These are phyloP conservation scores for Diadromus collaris DNA, from an alignment of 2,888 invertebrate species.

Conservation along the genomic window DNA sequence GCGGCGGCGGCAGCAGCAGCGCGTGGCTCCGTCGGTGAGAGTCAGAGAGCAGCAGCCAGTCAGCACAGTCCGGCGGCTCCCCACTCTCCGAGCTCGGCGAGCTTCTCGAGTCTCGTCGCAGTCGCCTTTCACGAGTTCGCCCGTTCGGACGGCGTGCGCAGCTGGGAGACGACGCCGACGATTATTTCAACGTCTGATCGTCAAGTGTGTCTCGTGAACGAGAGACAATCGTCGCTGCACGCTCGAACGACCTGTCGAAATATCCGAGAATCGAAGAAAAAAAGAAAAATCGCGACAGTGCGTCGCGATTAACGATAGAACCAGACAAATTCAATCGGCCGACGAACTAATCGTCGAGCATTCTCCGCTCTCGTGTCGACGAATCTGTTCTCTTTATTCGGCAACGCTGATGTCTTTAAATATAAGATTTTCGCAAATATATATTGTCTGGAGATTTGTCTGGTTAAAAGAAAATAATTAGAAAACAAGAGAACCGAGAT, in stretches of 20 bases:
- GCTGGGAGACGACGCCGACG: conserved; percentile 8
- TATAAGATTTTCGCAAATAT: background rate
- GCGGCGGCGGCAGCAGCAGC: conserved; percentile 39
- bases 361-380: background rate
- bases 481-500: background rate
- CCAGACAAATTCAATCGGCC: background rate
- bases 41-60: conserved; percentile 54
- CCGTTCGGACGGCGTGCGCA: conserved; percentile 63
- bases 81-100: conserved; percentile 57
- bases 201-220: background rate
- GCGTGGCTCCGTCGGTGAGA: conserved; percentile 46
- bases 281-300: conserved; percentile 11
- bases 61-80: conserved; percentile 40
- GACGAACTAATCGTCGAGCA: background rate
- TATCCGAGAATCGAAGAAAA: background rate
- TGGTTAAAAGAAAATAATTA: background rate
- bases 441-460: too few relatives aligned
- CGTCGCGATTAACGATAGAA: background rate
- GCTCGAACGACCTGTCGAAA: background rate
- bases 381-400: background rate
- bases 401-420: background rate
- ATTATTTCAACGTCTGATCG: conserved; percentile 23
- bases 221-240: background rate
- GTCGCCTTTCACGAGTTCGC: conserved; percentile 75
- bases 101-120: conserved; percentile 52